Conservation (phyloP, 2,113 vertebrate species). For the Cercocebus atys region DNA sequence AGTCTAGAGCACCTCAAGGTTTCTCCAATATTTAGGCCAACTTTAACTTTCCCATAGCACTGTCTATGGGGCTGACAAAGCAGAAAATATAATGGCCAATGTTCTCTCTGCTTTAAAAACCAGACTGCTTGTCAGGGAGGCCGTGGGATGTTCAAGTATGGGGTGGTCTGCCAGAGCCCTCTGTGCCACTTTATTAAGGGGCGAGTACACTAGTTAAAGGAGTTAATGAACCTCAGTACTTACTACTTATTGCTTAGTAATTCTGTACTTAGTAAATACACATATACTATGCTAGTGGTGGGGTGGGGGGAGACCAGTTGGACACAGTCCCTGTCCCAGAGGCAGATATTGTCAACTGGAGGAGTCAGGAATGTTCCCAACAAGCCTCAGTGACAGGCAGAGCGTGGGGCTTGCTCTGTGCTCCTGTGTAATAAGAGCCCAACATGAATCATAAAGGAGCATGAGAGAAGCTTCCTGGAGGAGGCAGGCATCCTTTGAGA, state of each 20-base stretch:
- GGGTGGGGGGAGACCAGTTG: neutral
- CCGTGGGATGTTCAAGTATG: neutral
- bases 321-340: neutral
- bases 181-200: neutral
- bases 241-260: neutral
- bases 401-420: neutral
- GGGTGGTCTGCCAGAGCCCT: neutral
- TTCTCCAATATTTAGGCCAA: neutral
- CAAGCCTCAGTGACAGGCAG: neutral
- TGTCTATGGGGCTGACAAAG: neutral
- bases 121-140: neutral
- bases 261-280: neutral
- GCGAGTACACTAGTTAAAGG: neutral
- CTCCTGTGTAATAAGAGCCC: neutral
- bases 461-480: neutral
- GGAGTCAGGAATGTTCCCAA: neutral
- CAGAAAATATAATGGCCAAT: neutral
- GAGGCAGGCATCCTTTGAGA: neutral
- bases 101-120: neutral
- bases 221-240: neutral
- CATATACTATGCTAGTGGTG: neutral
- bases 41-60: neutral
- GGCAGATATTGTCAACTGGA: neutral
- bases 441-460: neutral
- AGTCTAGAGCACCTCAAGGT: neutral